Evolutionary conservation across 1,140 invertebrate species (phyloP), one percentile per base, ranked within the genome.

Genomic region (Drosophila ananassae): DNA sequence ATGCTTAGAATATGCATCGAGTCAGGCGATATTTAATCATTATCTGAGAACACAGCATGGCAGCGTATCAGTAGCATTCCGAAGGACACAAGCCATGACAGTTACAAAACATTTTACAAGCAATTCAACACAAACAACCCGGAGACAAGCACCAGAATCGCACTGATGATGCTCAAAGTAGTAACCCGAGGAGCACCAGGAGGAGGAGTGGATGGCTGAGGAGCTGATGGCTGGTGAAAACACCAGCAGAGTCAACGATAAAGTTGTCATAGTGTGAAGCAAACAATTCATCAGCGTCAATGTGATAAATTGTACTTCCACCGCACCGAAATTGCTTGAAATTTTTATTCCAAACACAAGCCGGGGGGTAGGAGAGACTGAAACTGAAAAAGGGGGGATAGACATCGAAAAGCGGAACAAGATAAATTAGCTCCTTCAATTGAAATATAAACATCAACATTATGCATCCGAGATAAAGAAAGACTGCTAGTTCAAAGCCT

Each of bases 271-370:
- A 87, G 82, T 85, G 82, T 78, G 59, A 82, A 75, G 77, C 82
- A 72, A 85, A 85, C 82, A 87, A 85, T 85, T 85, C 82, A 85
- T 85, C 82, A 85, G 82, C 82, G 82, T 85, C 82, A 85, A 87
- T 85, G 82, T 85, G 82, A 85, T 85, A 85, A 85, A 85, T 85
- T 85, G 85, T 85, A 60, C 63, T 76, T 75, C 71, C 44, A 87
- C 78, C 78, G 58, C 78, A 67, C 73, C 44, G 61, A 85, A 85
- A 87, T 82, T 85, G 78, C 56, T 64, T 47, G 47, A 78, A 78
- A 81, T 87, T 85, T 87, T 85, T 85, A 77, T 80, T 46, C 67
- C 50, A 34, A 57, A 17, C 56, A 25, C 46, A 58, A 13, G 44
- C 3, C 24, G 13, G 2, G 41, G 17, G 37, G 21, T 12, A 21